Evolutionary conservation across 1,140 invertebrate species (phyloP), one percentile per base, ranked within the genome.

Genomic region (Neodiprion lecontei): DNA sequence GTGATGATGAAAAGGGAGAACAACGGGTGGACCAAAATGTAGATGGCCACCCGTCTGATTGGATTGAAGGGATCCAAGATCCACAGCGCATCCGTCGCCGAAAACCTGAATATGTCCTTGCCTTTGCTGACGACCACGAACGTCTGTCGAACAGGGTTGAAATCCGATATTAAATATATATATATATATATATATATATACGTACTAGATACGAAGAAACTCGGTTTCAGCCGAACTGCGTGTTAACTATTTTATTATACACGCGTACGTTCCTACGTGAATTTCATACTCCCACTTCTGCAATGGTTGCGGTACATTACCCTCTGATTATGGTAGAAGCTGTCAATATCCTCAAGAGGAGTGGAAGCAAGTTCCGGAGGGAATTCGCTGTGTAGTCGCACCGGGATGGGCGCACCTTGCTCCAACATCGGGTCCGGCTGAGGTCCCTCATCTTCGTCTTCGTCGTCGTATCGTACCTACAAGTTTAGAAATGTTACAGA

Each of bases 31-130:
- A 98, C 97, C 89, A 99, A 92, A 90, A 99, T 96, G 90, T 96
- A 98, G 91, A 99, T 97, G 85, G 97, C 97, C 86, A 97, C 95
- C 88, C 97, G 93, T 90, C 98, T 94, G 89, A 99, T 95, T 79
- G 97, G 97, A 91, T 98, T 98, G 91, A 99, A 99, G 79, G 98
- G 97, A 90, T 96, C 95, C 84, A 99, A 92, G 86, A 98, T 91
- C 93, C 95, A 99, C 88, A 99, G 90, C 87, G 97, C 97, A 89
- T 98, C 95, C 80, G 96, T 97, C 85, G 97, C 96, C 90, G 96
- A 98, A 92, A 99, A 99, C 90, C 97, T 93, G 92, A 97, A 99
- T 91, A 99, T 98, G 91, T 98, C 96, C 92, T 97, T 98, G 90
- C 97, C 97, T 92, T 95, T 98, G 91, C 96, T 98, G 89, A 99